Conservation (phyloP, 2,113 vertebrate species). For the Macroglossus sobrinus region DNA sequence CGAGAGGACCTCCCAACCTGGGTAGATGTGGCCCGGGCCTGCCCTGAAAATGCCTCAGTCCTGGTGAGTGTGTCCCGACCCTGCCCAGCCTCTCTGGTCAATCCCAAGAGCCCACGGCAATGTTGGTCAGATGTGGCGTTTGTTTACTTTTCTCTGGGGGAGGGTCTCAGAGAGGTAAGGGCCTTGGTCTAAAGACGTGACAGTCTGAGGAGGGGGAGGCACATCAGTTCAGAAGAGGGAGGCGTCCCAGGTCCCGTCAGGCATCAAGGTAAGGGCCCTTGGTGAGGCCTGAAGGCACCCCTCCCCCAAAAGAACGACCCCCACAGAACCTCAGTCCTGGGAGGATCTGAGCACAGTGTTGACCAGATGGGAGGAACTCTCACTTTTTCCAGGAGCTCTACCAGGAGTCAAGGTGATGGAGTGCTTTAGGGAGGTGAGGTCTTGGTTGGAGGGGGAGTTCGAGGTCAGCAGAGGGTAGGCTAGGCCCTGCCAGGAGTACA, state of each 20-base stretch:
- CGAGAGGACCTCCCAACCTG: background rate
- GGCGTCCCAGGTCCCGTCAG: background rate
- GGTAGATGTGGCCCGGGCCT: background rate
- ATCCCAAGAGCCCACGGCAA: background rate
- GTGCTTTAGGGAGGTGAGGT: background rate
- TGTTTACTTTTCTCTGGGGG: background rate
- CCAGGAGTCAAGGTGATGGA: background rate
- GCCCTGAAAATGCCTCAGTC: background rate
- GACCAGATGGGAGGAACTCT: background rate
- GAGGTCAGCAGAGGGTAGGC: background rate
- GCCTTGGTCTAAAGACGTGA: background rate
- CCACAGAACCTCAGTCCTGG: background rate
- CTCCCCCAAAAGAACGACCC: background rate
- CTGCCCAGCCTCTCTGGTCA: background rate
- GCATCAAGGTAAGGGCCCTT: background rate
- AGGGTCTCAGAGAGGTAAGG: background rate
- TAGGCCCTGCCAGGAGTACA: background rate
- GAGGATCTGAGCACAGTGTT: background rate
- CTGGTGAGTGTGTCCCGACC: background rate
- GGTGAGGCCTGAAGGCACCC: background rate
- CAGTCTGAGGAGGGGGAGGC: background rate
- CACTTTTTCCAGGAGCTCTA: background rate
- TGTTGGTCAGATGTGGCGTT: background rate
- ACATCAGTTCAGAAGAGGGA: background rate
- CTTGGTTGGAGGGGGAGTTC: background rate